Evolutionary conservation across 1,140 invertebrate genomes (phyloP), one percentile per base, ranked within the genome.

Genomic region (Cyphomyrmex costatus): DNA sequence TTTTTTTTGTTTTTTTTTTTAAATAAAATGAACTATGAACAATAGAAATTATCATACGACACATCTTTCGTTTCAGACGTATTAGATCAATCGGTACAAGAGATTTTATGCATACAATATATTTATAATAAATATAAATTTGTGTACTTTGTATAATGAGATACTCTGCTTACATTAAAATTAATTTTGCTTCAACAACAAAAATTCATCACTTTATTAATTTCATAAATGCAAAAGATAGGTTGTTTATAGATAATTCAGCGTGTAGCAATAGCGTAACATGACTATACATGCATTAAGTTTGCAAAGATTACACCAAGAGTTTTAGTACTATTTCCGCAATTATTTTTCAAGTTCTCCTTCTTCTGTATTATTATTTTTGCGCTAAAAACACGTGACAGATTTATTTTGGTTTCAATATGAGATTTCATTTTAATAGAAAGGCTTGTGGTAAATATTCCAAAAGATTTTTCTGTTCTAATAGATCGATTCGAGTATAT

Each of bases 401-500:
- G 6, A 4, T 49, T 65, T 30, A 49, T n/a, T n/a, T 63, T n/a
- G 12, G 8, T 5, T 63, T 19, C 8, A 77, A 24, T 8, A 16
- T 2, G 4, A n/a, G n/a, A n/a, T 3, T 56, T 16, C 4, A 16
- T 2, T 27, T 46, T 58, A 16, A 58, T 16, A 68, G 36, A 27
- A 14, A 68, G 36, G 19, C 60, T 3, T n/a, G 61, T 2, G 8
- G 7, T 14, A 61, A 77, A 77, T 77, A 63, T 27, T 27, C 6
- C 24, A 19, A n/a, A 42, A 46, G 74, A 63, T 77, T 61, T 77
- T 61, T 61, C 36, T 46, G 8, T 61, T 24, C 4, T 3, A 24
- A 46, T 30, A 46, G 36, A 61, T 61, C 30, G 36, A 77, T 63
- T 63, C 36, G 74, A 36, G 24, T 36, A 77, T 77, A 77, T 77